These are phyloP conservation scores for Oppia nitens DNA, from an alignment of 1,140 invertebrate species.

Conservation along the genomic window DNA sequence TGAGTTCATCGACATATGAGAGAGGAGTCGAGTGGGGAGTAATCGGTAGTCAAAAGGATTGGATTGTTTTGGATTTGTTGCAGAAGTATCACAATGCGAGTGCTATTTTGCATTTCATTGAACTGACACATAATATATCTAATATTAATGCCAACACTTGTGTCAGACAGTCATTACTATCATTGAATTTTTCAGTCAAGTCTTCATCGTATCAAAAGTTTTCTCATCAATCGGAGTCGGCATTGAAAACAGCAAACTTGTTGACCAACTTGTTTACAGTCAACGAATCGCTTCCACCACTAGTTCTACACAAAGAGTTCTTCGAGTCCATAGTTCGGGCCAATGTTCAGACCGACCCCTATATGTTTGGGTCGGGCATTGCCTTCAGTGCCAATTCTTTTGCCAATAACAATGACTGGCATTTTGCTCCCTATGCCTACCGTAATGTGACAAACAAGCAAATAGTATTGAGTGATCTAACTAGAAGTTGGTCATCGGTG, in stretches of 20 bases:
- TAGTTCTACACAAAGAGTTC: constrained; percentile 16
- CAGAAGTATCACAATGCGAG: constrained; percentile 10
- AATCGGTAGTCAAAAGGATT: not conserved
- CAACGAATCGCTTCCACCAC: constrained; percentile 1
- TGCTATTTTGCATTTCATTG: constrained; percentile 16
- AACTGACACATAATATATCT: constrained; percentile 6
- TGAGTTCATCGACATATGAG: not conserved
- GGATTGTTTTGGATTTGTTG: not conserved
- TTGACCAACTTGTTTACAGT: constrained; percentile 18
- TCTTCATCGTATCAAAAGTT: not conserved
- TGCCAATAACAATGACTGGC: not conserved
- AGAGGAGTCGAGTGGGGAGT: not conserved
- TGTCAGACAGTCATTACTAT: not conserved
- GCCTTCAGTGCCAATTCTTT: constrained; percentile 4
- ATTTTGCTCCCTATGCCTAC: constrained; percentile 15
- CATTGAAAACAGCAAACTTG: constrained; percentile 17
- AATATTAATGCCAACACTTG: not conserved
- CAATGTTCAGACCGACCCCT: constrained; percentile 18
- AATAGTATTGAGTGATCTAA: not conserved
- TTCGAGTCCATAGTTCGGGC: constrained; percentile 18
- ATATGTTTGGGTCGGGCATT: constrained; percentile 17
- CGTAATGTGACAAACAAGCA: not conserved
- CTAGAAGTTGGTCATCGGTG: not conserved
- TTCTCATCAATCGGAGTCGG: constrained; percentile 12
- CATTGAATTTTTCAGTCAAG: constrained; percentile 1